Evolutionary conservation across 1,140 invertebrate species (phyloP).

Genomic region (Diachasmimorpha longicaudata): DNA sequence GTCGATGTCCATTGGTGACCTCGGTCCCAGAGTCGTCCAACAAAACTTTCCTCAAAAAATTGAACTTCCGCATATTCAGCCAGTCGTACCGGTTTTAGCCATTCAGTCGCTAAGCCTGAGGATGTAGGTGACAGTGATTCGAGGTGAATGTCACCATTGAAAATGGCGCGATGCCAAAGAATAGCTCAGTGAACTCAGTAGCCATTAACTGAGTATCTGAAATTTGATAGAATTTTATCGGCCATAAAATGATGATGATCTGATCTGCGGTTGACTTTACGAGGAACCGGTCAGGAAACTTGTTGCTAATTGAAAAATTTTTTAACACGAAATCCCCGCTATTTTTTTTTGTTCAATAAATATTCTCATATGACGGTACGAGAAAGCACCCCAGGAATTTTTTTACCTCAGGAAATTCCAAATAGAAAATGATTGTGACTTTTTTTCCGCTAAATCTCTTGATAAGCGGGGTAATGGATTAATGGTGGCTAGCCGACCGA

Average conservation of each 20-base stretch:
- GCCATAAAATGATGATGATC: too few species aligned
- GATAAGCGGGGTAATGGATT: too few species aligned
- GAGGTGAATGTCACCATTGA: not conserved
- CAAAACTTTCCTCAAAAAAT: not conserved
- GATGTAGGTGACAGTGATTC: slow-evolving; percentile 1
- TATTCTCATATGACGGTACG: too few species aligned
- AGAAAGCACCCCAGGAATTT: too few species aligned
- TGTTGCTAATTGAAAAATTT: not conserved
- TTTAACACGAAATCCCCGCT: not conserved
- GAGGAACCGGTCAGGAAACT: not conserved
- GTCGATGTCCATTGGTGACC: not conserved
- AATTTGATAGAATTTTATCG: not conserved
- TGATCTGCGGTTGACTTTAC: too few species aligned
- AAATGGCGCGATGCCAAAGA: not conserved
- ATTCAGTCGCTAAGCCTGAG: not conserved
- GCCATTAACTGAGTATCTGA: not conserved
- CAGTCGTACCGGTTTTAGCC: not conserved
- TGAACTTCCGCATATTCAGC: not conserved
- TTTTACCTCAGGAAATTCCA: too few species aligned
- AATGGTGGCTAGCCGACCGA: too few species aligned
- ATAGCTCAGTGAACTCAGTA: not conserved
- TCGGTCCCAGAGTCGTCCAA: not conserved
- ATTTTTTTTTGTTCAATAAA: too few species aligned
- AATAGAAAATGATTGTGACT: too few species aligned
- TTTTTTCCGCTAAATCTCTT: too few species aligned